Evolutionary conservation across 2,888 invertebrate species (phyloP), one percentile per base, ranked within the genome.

Genomic region (Drosophila ustulata): DNA sequence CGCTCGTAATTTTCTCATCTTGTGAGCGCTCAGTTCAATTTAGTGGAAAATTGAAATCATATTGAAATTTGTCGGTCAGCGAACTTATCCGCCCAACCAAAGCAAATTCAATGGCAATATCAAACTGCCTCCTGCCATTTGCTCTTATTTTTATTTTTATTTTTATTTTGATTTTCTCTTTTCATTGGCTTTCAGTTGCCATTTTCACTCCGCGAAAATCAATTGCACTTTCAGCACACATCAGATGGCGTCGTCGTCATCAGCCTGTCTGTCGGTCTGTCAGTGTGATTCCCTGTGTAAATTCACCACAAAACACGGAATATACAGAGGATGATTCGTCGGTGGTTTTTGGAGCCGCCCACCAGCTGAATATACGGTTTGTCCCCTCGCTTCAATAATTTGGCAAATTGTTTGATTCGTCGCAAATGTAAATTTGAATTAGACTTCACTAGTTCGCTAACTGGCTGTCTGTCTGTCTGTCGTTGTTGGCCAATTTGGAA

Each of bases 1-100:
- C 72, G 67, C 66, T 64, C 71, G 66, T 72, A 78, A 79, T 77
- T 81, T 81, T 65, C 80, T 69, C 80, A 78, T 80, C 80, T 81
- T 79, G 79, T 71, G 72, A 18, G 18, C 77, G 79, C 72, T 73
- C 78, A 69, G 79, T 71, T 77, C 77, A 82, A 82, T 82, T 82
- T 82, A 66, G 80, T 67, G 81, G 82, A 82, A 82, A 82, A 82
- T 82, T 82, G 72, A 82, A 82, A 82, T 78, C 80, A 82, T 81
- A 81, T 82, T 79, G 75, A 82, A 81, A 71, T 82, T 77, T 66
- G 72, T 64, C 77, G 82, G 76, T 82, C 82, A 78, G 70, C 75
- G 71, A 71, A 65, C 77, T 66, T 55, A 67, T 58, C 61, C 66
- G 63, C 7, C 64, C 30, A 23, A 66, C 47, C 37, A 11, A 61